These are phyloP conservation scores for Glaucidium brasilianum DNA, from an alignment of 2,113 vertebrate genomes.

Conservation along the genomic window DNA sequence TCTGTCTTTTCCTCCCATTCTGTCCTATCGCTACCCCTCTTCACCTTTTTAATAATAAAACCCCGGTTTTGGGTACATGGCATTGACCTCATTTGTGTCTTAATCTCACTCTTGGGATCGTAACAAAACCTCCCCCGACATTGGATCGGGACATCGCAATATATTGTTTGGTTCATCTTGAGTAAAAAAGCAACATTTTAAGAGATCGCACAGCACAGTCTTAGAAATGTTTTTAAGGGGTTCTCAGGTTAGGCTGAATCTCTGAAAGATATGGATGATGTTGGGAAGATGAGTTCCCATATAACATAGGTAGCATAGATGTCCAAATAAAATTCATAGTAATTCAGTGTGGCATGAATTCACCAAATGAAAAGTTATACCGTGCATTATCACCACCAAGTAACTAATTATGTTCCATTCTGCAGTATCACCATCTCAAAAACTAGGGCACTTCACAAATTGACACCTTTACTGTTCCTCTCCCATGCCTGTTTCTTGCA, in stretches of 20 bases:
- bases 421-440: not conserved
- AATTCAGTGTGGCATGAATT: not conserved
- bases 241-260: not conserved
- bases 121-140: no score
- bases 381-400: fast-evolving
- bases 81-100: no score
- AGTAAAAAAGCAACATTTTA: not conserved
- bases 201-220: not conserved
- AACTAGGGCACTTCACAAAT: not conserved
- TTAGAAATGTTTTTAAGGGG: not conserved
- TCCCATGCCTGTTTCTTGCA: fast-evolving
- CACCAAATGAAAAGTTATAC: not conserved
- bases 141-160: not conserved
- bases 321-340: not conserved
- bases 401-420: not conserved
- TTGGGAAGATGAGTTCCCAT: not conserved
- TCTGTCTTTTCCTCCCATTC: no score
- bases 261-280: not conserved
- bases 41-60: no score
- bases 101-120: no score
- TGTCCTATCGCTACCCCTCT: no score
- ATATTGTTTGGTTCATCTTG: not conserved
- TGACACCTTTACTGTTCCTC: not conserved
- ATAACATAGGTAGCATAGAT: not conserved
- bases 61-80: no score